Base-by-base conservation (phyloP, 2,888 invertebrate genomes). In the Mythimna pallens region DNA sequence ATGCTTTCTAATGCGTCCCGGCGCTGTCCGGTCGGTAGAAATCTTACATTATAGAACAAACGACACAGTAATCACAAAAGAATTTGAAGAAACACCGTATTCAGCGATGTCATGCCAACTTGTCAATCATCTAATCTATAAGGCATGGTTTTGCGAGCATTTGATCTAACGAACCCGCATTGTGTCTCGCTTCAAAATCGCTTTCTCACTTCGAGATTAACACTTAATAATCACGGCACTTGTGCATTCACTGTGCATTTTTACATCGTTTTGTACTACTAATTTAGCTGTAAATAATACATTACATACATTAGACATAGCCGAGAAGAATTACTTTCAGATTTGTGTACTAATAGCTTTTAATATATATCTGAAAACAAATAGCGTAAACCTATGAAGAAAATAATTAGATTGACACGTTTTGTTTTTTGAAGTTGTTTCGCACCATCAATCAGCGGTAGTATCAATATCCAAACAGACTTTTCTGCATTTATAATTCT, bases 71-170 rank as follows among this genome's bases (percentile, higher is more conserved):
- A 75, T 81, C 85, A 87, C 76, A 50, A 63, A 67, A 50, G 72
- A 64, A 76, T 69, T 83, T 76, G 66, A 80, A 77, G 78, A 78
- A 80, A 77, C 88, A 84, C 83, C 66, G 80, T 81, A 78, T 57
- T 73, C 74, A 82, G 91, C 94, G 94, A 95, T 95, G 95, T 95
- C 95, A 95, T 94, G 94, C 95, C 95, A 95, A 95, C 94, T 47
- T 87, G 73, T 78, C 76, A 62, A 36, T 66, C 62, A 83, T 83
- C 50, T 88, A 80, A 81, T 61, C 68, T 90, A 68, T 95, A 94
- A 94, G 93, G 95, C 94, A 94, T 95, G 95, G 93, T 94, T 93
- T 93, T 93, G 89, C 85, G 85, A 88, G 83, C 74, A 73, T 81
- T 91, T 93, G 90, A 88, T 89, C 92, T 94, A 94, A 95, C 95